Base-by-base conservation (phyloP, 2,797 vertebrate species). In the Loriculus beryllinus region DNA sequence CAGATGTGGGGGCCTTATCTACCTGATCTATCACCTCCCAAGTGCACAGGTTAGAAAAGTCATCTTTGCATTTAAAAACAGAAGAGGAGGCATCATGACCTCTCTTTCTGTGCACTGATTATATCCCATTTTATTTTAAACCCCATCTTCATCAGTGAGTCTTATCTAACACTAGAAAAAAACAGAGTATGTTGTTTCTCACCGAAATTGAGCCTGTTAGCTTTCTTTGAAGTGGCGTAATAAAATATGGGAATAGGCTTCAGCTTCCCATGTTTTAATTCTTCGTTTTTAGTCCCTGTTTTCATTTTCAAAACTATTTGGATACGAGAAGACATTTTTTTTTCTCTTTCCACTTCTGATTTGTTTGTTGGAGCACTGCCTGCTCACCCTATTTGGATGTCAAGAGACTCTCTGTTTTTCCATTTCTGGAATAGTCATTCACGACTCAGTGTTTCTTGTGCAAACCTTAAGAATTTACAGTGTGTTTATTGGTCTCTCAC, bases 371-470 rank as follows among this genome's bases (percentile, higher is more conserved):
- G 90, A 92, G 52, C 43, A 14, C 71, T 65, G 84, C 83, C 78
- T 93, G 78, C 48, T 96, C 63, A 70, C 52, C 70, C 65, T 95
- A 71, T 95, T 88, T 26, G 37, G 83, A 39, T 93, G 70, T 93
- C 93, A 80, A 94, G 92, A 92, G 57, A 72, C 86, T 95, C 56
- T 90, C 95, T 92, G 68, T 49, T 97, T 96, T 96, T 96, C 92
- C 88, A 86, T 81, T 97, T 96, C 88, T 97, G 91, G 84, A 95
- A 96, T 88, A 96, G 49, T 87, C 83, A 97, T 91, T 91, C 78
- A 95, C 56, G 14, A 88, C 81, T 74, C 70, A 91, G 71, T 92
- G 79, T 76, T 95, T 96, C 94, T 92, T 54, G 85, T 93, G 82
- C 85, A 97, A 94, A 64, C 85, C 42, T 85, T 95, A 52, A 63